These are phyloP conservation scores for Mesochorus sp. DNA, from an alignment of 2,888 invertebrate species.

Conservation along the genomic window DNA sequence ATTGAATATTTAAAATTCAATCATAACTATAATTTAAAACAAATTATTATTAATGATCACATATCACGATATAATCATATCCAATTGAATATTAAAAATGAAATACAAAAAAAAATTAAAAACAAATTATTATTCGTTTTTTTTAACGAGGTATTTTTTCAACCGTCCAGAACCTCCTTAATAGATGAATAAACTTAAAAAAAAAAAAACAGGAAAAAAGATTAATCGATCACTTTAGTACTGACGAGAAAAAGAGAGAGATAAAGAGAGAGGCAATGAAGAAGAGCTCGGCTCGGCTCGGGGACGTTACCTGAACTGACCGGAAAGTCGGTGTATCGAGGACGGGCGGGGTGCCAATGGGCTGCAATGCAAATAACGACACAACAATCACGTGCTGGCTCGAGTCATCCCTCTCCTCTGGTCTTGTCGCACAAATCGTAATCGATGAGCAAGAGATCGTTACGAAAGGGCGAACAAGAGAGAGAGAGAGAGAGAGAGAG, in stretches of 20 bases:
- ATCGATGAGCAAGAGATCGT: constrained; percentile 46
- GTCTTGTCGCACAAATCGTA: constrained; percentile 10
- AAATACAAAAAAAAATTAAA: no score
- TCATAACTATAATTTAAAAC: no score
- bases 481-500: constrained; percentile 36
- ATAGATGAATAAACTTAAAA: no score
- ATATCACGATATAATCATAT: neutral
- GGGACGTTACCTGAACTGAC: constrained; percentile 80
- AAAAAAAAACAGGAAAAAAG: constrained; percentile 1
- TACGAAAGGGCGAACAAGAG: constrained; percentile 54
- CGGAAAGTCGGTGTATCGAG: constrained; percentile 78
- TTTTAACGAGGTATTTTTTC: no score
- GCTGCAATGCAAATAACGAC: constrained; percentile 78
- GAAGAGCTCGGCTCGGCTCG: constrained; percentile 66
- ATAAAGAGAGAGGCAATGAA: constrained; percentile 43
- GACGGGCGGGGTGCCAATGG: constrained; percentile 80
- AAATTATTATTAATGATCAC: no score
- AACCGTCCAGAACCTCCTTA: no score
- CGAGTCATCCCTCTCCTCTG: constrained; percentile 20
- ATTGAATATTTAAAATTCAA: no score
- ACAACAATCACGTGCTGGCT: constrained; percentile 76
- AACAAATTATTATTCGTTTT: no score
- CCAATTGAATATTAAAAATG: no score
- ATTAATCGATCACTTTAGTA: no score
- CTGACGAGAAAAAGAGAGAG: constrained; percentile 2